Conservation (phyloP, 1,140 invertebrate species). For the Drosophila suzukii region DNA sequence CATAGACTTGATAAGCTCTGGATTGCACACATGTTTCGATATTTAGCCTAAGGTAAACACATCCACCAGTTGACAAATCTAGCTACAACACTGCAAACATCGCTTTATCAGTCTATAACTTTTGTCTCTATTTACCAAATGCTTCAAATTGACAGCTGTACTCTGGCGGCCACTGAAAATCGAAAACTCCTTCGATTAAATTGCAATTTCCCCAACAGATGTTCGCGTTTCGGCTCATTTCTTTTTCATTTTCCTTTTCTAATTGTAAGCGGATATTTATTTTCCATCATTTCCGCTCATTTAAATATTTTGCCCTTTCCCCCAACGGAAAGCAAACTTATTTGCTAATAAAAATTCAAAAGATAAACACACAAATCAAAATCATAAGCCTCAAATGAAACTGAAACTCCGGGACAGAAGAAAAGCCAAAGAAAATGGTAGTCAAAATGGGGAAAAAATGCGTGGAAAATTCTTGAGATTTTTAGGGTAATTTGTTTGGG, state of each 20-base stretch:
- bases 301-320: constrained; percentile 39
- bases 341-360: constrained; percentile 69
- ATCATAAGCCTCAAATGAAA: constrained; percentile 61
- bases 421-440: constrained; percentile 23
- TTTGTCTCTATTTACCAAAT: constrained; percentile 67
- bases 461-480: constrained; percentile 61
- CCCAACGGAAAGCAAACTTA: constrained; percentile 15
- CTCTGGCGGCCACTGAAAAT: constrained; percentile 27
- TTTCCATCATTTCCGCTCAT: constrained; percentile 69
- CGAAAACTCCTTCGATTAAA: constrained; percentile 57
- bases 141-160: constrained; percentile 78
- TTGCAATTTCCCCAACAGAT: constrained; percentile 62
- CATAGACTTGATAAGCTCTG: constrained; percentile 34
- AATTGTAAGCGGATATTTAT: constrained; percentile 64
- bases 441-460: constrained; percentile 31
- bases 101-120: constrained; percentile 49
- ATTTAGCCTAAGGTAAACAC: constrained; percentile 50
- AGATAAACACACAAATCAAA: constrained; percentile 82
- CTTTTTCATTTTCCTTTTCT: background rate
- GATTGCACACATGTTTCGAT: constrained; percentile 63
- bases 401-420: constrained; percentile 33
- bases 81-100: constrained; percentile 62
- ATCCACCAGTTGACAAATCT: constrained; percentile 35
- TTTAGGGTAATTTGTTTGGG: constrained; percentile 55
- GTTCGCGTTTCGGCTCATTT: constrained; percentile 15